Evolutionary conservation across 2,113 vertebrate species (phyloP).

Genomic region (Marmota flaviventris): DNA sequence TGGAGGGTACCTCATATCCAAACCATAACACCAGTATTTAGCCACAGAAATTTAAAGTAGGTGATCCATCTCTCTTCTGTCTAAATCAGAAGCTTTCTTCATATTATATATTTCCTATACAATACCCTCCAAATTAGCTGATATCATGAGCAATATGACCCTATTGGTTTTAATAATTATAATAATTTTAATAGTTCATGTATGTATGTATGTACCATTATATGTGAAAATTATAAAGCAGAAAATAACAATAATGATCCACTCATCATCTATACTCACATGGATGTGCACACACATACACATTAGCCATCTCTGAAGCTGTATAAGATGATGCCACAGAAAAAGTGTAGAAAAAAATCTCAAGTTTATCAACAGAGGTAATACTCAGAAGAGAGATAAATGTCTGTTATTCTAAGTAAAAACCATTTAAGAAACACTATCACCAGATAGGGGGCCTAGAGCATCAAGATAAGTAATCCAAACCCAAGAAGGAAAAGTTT

Average conservation of each 20-base stretch:
- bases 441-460: background rate
- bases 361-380: background rate
- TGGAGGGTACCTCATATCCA: no score
- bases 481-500: background rate
- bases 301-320: background rate
- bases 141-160: background rate
- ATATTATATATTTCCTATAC: background rate
- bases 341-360: background rate
- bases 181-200: background rate
- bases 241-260: conserved; percentile 6
- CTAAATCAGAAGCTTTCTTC: conserved; percentile 27
- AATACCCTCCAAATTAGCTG: background rate
- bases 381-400: background rate
- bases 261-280: background rate
- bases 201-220: background rate
- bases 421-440: background rate
- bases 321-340: background rate
- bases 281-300: background rate
- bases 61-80: background rate
- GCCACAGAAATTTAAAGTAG: conserved; percentile 20
- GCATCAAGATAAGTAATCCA: background rate
- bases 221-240: conserved; percentile 21
- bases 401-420: background rate
- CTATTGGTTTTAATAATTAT: conserved; percentile 8
- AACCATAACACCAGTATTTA: background rate